A percentile compares a stretch with the other conserved stretches of the same genome.
Evolutionary conservation across 2,888 invertebrate species (phyloP).

Genomic region (Ophion obscuratus): DNA sequence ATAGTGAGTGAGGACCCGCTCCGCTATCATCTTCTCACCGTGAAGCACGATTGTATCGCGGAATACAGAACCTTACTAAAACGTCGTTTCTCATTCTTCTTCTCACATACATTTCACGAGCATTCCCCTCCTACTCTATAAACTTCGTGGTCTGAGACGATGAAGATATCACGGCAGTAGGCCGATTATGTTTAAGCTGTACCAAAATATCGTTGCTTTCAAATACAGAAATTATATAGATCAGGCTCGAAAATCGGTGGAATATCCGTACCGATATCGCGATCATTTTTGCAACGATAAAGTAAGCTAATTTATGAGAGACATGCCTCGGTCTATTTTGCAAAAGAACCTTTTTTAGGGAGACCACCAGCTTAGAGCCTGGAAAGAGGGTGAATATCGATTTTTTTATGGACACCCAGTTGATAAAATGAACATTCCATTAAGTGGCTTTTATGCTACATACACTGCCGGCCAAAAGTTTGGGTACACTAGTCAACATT

Average conservation of each 20-base stretch:
- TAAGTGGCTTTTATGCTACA: no score
- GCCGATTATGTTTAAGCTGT: not conserved
- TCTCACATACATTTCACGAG: slow-evolving; percentile 61
- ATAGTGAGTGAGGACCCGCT: slow-evolving; percentile 66
- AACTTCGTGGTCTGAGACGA: slow-evolving; percentile 9
- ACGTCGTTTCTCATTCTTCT: slow-evolving; percentile 49
- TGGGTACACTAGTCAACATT: no score
- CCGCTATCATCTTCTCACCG: slow-evolving; percentile 69
- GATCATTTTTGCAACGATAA: no score
- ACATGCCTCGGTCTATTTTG: no score
- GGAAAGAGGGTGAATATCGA: no score
- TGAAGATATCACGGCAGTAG: not conserved
- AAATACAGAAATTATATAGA: not conserved
- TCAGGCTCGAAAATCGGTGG: not conserved
- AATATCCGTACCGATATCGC: no score
- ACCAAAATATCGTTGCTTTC: not conserved
- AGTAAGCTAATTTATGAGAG: no score
- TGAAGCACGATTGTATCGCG: slow-evolving; percentile 74
- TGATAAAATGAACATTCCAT: no score
- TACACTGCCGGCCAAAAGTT: no score
- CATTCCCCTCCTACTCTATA: slow-evolving; percentile 37
- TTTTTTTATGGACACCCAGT: no score
- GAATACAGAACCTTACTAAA: slow-evolving; percentile 68
- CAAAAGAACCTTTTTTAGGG: no score
- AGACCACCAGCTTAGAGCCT: no score